Evolutionary conservation across 2,888 invertebrate genomes (phyloP), one percentile per base, ranked within the genome.

Genomic region (Pheosia gnoma): DNA sequence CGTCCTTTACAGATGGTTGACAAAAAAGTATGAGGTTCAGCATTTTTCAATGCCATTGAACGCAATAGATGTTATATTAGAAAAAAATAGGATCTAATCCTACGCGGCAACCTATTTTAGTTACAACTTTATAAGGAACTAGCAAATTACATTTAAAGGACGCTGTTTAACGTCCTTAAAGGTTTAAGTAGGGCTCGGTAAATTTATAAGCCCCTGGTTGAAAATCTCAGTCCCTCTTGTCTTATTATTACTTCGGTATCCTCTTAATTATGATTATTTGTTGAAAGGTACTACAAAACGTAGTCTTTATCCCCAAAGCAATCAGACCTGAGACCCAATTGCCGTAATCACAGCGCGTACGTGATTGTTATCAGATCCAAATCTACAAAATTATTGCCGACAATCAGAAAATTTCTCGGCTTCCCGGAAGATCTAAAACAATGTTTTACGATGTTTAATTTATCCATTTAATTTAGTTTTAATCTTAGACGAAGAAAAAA

Each of bases 341-440:
- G 13, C 8, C n/a, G 41, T 57, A 7, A 60, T 57, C 36, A 41
- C 11, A 38, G 38, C 52, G 43, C 11, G 69, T 57, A 69, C 61
- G 69, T 69, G 69, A 25, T 57, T 13, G 47, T 61, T 61, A 72
- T 64, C 59, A 62, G 65, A 60, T 64, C 59, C 54, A 43, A 61
- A 68, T 58, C 54, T 65, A 72, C 57, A 70, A 68, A 61, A 13
- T 11, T 54, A 13, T n/a, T 49, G 38, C 38, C 25, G 36, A 6
- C 13, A 38, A 4, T 54, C 38, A 38, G 54, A 5, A 38, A 54
- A 36, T n/a, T 45, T n/a, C 49, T 5, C 13, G 67, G 10, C 4
- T 10, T 9, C 43, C 9, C 10, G 9, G 9, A 10, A 10, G 7
- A 7, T 6, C 43, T 9, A 45, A 45, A 8, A 8, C 6, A 45